Conservation (phyloP, 1,140 invertebrate genomes). For the Drosophila parabipectinata region DNA sequence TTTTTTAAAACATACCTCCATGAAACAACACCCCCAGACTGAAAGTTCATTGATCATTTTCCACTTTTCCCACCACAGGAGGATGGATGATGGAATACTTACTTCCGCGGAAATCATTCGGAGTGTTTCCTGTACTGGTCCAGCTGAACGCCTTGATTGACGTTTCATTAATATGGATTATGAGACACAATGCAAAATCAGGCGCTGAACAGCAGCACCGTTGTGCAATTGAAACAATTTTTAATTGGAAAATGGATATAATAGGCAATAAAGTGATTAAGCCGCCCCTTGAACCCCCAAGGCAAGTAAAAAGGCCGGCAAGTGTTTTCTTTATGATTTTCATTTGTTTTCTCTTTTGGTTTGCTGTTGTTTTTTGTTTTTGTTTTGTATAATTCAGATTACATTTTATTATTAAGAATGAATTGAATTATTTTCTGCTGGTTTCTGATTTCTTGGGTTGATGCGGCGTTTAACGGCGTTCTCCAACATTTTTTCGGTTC, state of each 20-base stretch:
- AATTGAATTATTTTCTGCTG: constrained; percentile 75
- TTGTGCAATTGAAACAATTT: constrained; percentile 34
- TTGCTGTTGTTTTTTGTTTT: constrained; percentile 38
- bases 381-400: constrained; percentile 80
- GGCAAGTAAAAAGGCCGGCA: constrained; percentile 15
- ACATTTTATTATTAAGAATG: constrained; percentile 83
- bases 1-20: too few species aligned
- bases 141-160: constrained; percentile 23
- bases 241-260: constrained; percentile 41
- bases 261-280: constrained; percentile 15
- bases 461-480: constrained; percentile 26
- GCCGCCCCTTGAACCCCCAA: constrained; percentile 1
- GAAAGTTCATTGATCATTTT: not conserved
- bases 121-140: constrained; percentile 17
- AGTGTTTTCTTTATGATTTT: constrained; percentile 56
- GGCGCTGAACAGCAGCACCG: constrained; percentile 23
- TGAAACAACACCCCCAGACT: not conserved
- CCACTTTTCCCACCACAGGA: not conserved
- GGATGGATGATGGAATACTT: constrained; percentile 9
- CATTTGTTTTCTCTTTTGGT: constrained; percentile 50
- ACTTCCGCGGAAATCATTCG: constrained; percentile 25
- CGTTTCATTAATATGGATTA: constrained; percentile 34
- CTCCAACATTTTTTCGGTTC: constrained; percentile 21
- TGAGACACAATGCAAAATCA: constrained; percentile 28
- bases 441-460: constrained; percentile 24